A percentile compares a stretch with the other conserved stretches of the same genome.
These are phyloP conservation scores for Drosophila baimaii DNA, from an alignment of 1,140 invertebrate genomes.

Conservation along the genomic window DNA sequence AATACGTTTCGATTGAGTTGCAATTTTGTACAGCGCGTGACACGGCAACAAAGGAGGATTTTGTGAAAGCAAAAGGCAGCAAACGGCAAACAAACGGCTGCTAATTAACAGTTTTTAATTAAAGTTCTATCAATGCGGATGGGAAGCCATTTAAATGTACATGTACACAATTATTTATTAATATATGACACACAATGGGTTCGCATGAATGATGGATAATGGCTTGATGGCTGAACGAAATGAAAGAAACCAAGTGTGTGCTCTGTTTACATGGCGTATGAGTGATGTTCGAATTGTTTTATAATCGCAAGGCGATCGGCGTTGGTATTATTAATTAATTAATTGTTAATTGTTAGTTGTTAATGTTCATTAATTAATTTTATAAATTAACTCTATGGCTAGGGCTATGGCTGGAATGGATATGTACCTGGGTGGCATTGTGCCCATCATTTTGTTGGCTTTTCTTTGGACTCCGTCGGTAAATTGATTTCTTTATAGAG, in stretches of 20 bases:
- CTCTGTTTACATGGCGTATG: constrained; percentile 65
- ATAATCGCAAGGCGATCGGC: constrained; percentile 31
- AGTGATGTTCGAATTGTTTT: constrained; percentile 57
- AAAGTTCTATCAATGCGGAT: constrained; percentile 42
- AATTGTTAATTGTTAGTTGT: constrained; percentile 18
- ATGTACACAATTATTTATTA: constrained; percentile 33
- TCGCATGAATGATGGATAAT: constrained; percentile 58
- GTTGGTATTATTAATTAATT: constrained; percentile 2
- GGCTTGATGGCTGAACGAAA: constrained; percentile 21
- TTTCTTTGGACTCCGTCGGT: constrained; percentile 63
- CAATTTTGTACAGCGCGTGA: constrained; percentile 65
- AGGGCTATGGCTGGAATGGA: constrained; percentile 53
- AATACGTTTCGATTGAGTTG: constrained; percentile 42
- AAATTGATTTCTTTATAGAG: constrained; percentile 49
- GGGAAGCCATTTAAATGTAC: constrained; percentile 31
- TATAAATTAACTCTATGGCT: constrained; percentile 61
- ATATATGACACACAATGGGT: constrained; percentile 40
- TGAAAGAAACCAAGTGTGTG: constrained; percentile 29
- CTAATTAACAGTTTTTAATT: constrained; percentile 79
- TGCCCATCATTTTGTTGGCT: constrained; percentile 83
- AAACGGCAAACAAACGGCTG: constrained; percentile 56
- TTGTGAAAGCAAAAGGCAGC: constrained; percentile 43
- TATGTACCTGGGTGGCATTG: constrained; percentile 84
- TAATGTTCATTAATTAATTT: constrained; percentile 66
- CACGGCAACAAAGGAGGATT: constrained; percentile 50